Conservation (phyloP, 2,113 vertebrate genomes). For the Beaufortia kweichowensis region DNA sequence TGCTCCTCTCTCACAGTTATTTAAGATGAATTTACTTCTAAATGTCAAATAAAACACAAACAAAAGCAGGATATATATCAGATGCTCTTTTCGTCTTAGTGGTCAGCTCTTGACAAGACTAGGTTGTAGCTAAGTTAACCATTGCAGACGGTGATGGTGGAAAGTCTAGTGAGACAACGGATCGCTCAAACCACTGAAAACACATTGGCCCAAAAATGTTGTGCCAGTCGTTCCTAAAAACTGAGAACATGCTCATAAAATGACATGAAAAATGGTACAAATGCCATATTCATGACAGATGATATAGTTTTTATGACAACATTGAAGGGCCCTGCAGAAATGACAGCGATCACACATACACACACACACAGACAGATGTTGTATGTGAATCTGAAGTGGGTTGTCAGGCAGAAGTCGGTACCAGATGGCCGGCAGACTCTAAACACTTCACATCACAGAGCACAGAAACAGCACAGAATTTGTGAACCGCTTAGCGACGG, state of each 20-base stretch:
- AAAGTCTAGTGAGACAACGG: neutral
- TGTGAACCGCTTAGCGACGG: constrained; percentile 16
- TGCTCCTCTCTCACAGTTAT: no score
- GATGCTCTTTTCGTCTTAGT: no score
- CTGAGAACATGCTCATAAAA: neutral
- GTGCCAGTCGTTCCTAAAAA: neutral
- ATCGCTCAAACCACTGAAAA: neutral
- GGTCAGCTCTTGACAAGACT: neutral
- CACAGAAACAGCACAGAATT: constrained; percentile 1
- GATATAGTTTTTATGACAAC: neutral
- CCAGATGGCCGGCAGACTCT: constrained; percentile 24
- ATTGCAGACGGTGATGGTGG: neutral
- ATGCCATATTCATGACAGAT: neutral
- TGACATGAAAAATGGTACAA: neutral
- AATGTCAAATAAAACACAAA: no score
- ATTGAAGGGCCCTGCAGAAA: neutral
- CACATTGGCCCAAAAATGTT: neutral
- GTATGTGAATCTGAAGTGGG: constrained; percentile 2
- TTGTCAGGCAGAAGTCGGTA: constrained; percentile 14
- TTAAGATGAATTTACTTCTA: no score
- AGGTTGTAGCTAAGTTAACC: neutral
- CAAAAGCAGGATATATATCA: no score
- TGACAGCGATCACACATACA: neutral
- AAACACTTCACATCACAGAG: constrained; percentile 6
- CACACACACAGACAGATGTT: neutral